These are phyloP conservation scores for Drosophila testacea DNA, from an alignment of 2,888 invertebrate genomes.

Conservation along the genomic window DNA sequence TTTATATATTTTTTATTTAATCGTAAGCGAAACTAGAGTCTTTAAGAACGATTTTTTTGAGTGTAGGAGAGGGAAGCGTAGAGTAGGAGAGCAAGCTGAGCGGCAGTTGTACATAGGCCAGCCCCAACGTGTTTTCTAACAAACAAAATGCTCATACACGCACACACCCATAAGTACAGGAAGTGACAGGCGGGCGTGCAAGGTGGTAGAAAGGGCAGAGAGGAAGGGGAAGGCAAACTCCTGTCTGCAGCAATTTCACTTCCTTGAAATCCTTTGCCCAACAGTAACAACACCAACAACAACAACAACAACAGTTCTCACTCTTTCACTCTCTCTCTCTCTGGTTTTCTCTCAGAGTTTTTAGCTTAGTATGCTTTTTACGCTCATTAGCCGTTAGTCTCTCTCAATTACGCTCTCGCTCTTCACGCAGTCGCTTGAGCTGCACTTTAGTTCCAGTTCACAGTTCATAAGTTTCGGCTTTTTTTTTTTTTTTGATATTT, in stretches of 20 bases:
- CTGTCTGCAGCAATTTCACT: conserved; percentile 80
- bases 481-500: too few relatives aligned
- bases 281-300: conserved; percentile 14
- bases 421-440: conserved; percentile 58
- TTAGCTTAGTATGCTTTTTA: conserved; percentile 18
- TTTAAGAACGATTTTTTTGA: too few relatives aligned
- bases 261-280: conserved; percentile 76
- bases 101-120: conserved; percentile 42
- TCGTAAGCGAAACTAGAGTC: too few relatives aligned
- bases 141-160: conserved; percentile 48
- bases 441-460: conserved; percentile 27
- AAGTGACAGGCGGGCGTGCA: conserved; percentile 63
- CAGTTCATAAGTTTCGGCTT: conserved; percentile 11
- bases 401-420: conserved; percentile 16
- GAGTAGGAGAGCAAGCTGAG: background rate
- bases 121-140: conserved; percentile 62
- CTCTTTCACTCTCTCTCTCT: conserved; percentile 3
- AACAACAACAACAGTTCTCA: conserved; percentile 26
- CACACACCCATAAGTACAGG: conserved; percentile 48
- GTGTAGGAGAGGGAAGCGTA: background rate
- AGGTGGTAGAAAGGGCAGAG: background rate
- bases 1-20: too few relatives aligned
- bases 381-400: background rate
- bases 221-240: conserved; percentile 44
- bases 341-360: background rate